Evolutionary conservation across 2,888 invertebrate species (phyloP).

Genomic region (Cryptocephalus moraei): DNA sequence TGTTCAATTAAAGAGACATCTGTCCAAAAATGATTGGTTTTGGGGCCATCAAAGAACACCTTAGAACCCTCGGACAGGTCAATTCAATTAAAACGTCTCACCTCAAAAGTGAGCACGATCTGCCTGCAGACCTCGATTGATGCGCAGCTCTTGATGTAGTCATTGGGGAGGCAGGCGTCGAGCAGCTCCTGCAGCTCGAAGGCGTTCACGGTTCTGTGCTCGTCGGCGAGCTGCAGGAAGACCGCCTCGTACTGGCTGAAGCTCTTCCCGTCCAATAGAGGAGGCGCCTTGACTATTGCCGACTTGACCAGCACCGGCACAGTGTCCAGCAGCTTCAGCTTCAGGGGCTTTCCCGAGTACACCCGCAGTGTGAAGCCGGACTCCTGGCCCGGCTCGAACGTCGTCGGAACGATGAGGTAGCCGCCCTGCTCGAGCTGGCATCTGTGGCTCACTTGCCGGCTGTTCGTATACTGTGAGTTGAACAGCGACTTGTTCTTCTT

Average conservation of each 20-base stretch:
- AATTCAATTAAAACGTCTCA: slow-evolving; percentile 40
- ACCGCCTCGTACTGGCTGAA: slow-evolving; percentile 83
- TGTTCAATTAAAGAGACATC: too few relatives aligned
- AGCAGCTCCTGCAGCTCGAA: slow-evolving; percentile 84
- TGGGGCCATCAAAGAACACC: too few relatives aligned
- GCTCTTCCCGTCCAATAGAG: slow-evolving; percentile 57
- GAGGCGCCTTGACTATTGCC: slow-evolving; percentile 66
- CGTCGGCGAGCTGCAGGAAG: slow-evolving; percentile 82
- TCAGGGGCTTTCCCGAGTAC: slow-evolving; percentile 64
- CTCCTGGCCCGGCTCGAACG: slow-evolving; percentile 84
- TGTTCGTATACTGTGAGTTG: slow-evolving; percentile 87
- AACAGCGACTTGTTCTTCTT: slow-evolving; percentile 77
- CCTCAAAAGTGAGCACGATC: slow-evolving; percentile 80
- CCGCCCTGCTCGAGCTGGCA: slow-evolving; percentile 71
- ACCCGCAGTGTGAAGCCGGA: slow-evolving; percentile 79
- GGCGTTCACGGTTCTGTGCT: slow-evolving; percentile 80
- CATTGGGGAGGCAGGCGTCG: slow-evolving; percentile 85
- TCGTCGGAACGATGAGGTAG: slow-evolving; percentile 80
- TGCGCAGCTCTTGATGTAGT: slow-evolving; percentile 90
- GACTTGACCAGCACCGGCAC: slow-evolving; percentile 59
- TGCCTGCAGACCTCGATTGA: slow-evolving; percentile 86
- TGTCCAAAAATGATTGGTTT: too few relatives aligned
- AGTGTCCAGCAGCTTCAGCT: slow-evolving; percentile 62
- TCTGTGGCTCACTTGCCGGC: slow-evolving; percentile 60
- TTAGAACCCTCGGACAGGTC: too few relatives aligned